These are phyloP conservation scores for Pelosia muscerda DNA, from an alignment of 2,888 invertebrate genomes.

Conservation along the genomic window DNA sequence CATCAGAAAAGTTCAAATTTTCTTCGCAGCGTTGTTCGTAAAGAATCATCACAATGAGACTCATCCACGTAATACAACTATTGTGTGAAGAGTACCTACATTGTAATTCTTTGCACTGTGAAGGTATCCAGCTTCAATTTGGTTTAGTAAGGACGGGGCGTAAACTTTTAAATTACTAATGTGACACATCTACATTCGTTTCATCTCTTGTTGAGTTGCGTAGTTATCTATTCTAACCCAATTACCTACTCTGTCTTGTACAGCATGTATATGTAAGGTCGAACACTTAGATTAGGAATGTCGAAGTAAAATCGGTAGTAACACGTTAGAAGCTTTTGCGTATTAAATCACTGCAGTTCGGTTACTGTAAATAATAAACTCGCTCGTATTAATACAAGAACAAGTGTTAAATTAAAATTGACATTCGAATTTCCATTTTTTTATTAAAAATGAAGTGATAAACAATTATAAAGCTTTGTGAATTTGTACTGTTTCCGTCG, in stretches of 20 bases:
- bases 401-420: constrained; percentile 19
- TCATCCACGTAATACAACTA: constrained; percentile 39
- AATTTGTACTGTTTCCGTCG: constrained; percentile 36
- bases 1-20: constrained; percentile 28
- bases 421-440: constrained; percentile 28
- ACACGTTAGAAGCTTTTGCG: constrained; percentile 49
- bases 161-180: constrained; percentile 48
- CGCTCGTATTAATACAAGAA: constrained; percentile 24
- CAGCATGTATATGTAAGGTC: constrained; percentile 43
- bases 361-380: constrained; percentile 47
- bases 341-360: constrained; percentile 40
- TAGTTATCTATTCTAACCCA: constrained; percentile 47
- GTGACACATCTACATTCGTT: constrained; percentile 42
- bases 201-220: constrained; percentile 50
- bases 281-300: constrained; percentile 43
- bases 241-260: constrained; percentile 48
- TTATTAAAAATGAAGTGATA: constrained; percentile 33
- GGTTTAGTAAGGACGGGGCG: constrained; percentile 47
- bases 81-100: constrained; percentile 40
- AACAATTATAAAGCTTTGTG: constrained; percentile 26
- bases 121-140: constrained; percentile 38
- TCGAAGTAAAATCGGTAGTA: constrained; percentile 39
- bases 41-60: constrained; percentile 39
- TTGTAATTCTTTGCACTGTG: constrained; percentile 44
- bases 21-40: constrained; percentile 32